Conservation (phyloP, 2,888 invertebrate genomes). For the Pseudanteris insignis region DNA sequence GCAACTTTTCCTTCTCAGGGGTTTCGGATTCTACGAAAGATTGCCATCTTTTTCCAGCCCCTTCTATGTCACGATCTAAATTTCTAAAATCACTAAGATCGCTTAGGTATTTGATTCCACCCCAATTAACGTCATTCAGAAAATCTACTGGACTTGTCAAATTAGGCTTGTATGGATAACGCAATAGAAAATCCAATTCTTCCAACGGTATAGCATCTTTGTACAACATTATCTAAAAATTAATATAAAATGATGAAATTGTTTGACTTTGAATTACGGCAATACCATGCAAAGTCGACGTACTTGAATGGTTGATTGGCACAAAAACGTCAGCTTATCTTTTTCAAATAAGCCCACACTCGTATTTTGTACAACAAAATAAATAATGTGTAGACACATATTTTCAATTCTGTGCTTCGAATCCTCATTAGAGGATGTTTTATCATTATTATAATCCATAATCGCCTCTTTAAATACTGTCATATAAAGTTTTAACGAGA, state of each 20-base stretch:
- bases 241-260: no score
- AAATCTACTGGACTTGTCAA: slow-evolving; percentile 84
- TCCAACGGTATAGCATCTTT: slow-evolving; percentile 75
- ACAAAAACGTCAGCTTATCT: slow-evolving; percentile 90
- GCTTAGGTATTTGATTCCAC: slow-evolving; percentile 82
- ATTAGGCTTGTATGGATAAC: slow-evolving; percentile 82
- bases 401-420: background rate
- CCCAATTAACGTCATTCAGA: slow-evolving; percentile 81
- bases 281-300: no score
- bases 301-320: slow-evolving; percentile 87
- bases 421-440: background rate
- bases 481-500: slow-evolving; percentile 92
- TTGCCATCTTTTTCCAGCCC: slow-evolving; percentile 90
- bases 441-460: slow-evolving; percentile 58
- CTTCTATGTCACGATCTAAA: slow-evolving; percentile 90
- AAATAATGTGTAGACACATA: slow-evolving; percentile 3
- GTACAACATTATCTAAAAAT: slow-evolving; percentile 71
- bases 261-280: no score
- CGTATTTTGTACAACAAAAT: slow-evolving; percentile 83
- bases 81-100: slow-evolving; percentile 82
- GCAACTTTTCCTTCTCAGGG: slow-evolving; percentile 92
- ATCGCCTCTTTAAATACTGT: slow-evolving; percentile 91
- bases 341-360: slow-evolving; percentile 89
- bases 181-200: slow-evolving; percentile 87
- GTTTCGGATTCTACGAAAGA: slow-evolving; percentile 91